Evolutionary conservation across 2,797 vertebrate genomes (phyloP), one percentile per base, ranked within the genome.

Genomic region (Acanthopagrus latus): DNA sequence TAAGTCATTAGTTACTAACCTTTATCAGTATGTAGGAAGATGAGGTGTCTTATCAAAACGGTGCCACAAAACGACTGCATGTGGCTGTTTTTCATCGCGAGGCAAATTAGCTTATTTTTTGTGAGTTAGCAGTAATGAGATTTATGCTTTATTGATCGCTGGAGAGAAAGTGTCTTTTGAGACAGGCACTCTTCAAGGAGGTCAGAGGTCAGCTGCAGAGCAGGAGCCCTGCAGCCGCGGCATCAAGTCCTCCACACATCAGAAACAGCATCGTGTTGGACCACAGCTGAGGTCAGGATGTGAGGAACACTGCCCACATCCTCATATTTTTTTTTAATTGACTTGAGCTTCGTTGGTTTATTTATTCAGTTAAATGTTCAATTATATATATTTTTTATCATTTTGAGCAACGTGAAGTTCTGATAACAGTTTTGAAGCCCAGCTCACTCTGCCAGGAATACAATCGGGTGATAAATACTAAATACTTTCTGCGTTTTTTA

Each of bases 141-240:
- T 59, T 63, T 52, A 51, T 64, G 20, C 14, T 23, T 55, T 50
- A 84, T 62, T 58, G 76, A 84, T 63, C 4, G 0, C 47, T 52
- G 17, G 56, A 12, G 17, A 29, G 5, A 52, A 54, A n/a, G 20
- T 14, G n/a, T 17, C 11, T 33, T 41, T 50, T 50, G 6, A 50
- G 56, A 20, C 56, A 13, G 2, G 38, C 41, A 25, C n/a, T 29
- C 58, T 46, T 46, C 46, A 43, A 2, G 2, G 18, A 57, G 72
- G 76, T 74, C 71, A 79, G 41, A 65, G 69, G 59, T 77, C 74
- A 21, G 21, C n/a, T 16, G 41, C 54, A 27, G 5, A 64, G 21
- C 4, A 14, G n/a, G 12, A 57, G 52, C 16, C 23, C 38, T 38
- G 38, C 44, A 66, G 55, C 64, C 29, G 46, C 38, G 56, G 55